Base-by-base conservation (phyloP, 2,113 vertebrate species). In the Peromyscus maniculatus region DNA sequence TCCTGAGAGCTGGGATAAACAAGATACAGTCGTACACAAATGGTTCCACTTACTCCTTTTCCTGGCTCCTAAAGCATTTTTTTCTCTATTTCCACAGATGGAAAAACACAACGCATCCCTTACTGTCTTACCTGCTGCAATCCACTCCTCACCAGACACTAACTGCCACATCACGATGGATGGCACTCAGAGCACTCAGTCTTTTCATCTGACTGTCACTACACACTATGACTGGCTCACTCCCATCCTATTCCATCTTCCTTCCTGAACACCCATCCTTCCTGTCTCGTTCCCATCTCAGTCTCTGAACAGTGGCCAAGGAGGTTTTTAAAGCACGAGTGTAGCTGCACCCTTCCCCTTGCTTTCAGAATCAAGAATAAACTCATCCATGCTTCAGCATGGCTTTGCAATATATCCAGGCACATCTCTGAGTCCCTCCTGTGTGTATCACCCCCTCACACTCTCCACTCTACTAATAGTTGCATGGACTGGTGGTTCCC, bases 291-390 rank as follows among this genome's bases (percentile, higher is more conserved):
- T 67, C 26, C 11, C 28, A 11, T 12, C 64, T 66, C 55, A 15
- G 1, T 74, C 69, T 64, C 36, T 52, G 66, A 90, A 84, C 0
- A 36, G 57, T 64, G 89, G 77, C 22, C 19, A 96, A 12, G 67
- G 31, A 67, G 43, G 43, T 86, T 86, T 77, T 69, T 77, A 49
- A 94, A 93, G 52, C 4, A 89, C 2, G 33, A 46, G 11, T 43
- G 91, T 3, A 75, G 74, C 17, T 62, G 69, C 19, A 57, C 69
- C 36, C 67, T 64, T 79, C 49, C 80, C 13, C 21, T 1, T 71
- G 64, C 16, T 91, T 93, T 83, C 72, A 82, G 93, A 77, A 72
- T 67, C 66, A 93, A 86, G 72, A 36, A 13, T 77, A 75, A 90
- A 88, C 52, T 66, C 79, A 4, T 19, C 15, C 19, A 62, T 26